phyloP scores from a whole-genome alignment of 1,140 invertebrate genomes.

The Nephila pilipes region DNA sequence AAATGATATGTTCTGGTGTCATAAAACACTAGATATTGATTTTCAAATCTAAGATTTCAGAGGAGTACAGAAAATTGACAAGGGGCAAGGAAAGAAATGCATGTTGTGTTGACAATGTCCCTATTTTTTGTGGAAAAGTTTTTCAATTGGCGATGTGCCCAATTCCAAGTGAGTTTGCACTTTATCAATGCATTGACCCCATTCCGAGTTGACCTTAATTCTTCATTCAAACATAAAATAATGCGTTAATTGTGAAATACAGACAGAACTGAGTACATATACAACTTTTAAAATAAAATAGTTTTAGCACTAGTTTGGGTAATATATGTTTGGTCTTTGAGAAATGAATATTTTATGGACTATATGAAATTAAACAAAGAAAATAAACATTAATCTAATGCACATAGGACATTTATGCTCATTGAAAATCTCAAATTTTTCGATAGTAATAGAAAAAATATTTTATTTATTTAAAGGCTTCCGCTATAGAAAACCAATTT shows the following conservation, averaged over 20 bases:
- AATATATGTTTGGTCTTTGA: no score
- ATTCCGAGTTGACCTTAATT: neutral
- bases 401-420: no score
- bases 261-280: no score
- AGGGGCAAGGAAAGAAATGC: neutral
- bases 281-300: no score
- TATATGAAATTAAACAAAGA: no score
- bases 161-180: neutral
- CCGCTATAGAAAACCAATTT: no score
- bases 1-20: neutral
- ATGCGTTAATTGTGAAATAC: neutral
- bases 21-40: neutral
- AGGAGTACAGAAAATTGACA: conserved; percentile 1
- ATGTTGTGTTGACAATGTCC: neutral
- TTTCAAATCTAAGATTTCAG: neutral
- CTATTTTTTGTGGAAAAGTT: neutral
- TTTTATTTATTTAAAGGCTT: no score
- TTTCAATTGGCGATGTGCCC: conserved; percentile 25
- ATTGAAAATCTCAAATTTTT: no score
- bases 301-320: no score
- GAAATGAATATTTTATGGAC: no score
- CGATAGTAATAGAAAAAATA: no score
- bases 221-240: neutral
- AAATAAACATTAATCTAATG: no score
- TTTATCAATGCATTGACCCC: neutral